phyloP scores from a whole-genome alignment of 2,797 vertebrate species.

The Nyctalus aviator region DNA sequence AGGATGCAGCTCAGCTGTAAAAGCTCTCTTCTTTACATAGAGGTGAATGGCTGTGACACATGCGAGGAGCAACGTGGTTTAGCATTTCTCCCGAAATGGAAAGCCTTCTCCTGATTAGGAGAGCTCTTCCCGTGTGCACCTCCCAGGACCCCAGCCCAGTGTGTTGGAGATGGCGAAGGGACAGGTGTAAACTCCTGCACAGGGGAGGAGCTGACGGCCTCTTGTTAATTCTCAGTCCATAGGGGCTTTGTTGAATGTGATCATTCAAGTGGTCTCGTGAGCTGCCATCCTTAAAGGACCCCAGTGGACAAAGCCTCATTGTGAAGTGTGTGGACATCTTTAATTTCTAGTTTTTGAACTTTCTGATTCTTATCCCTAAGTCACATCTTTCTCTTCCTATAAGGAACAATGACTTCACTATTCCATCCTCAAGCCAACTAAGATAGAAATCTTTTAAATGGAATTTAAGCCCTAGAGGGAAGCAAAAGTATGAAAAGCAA shows the following conservation, averaged over 20 bases:
- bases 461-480: not conserved
- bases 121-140: not conserved
- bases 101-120: not conserved
- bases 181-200: not conserved
- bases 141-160: not conserved
- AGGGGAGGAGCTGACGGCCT: not conserved
- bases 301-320: not conserved
- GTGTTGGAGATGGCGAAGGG: not conserved
- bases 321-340: not conserved
- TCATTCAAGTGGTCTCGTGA: not conserved
- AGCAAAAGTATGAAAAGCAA: conserved; percentile 14
- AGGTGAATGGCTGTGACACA: not conserved
- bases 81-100: not conserved
- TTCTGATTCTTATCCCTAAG: not conserved
- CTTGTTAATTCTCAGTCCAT: not conserved
- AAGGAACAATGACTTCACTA: not conserved
- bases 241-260: not conserved
- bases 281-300: not conserved
- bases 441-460: conserved; percentile 35
- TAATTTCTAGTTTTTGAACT: not conserved
- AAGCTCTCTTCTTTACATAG: not conserved
- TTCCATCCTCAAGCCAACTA: not conserved
- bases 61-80: not conserved
- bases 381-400: not conserved
- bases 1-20: not conserved